Base-by-base conservation (phyloP, 2,888 invertebrate genomes). In the Lapara coniferarum region DNA sequence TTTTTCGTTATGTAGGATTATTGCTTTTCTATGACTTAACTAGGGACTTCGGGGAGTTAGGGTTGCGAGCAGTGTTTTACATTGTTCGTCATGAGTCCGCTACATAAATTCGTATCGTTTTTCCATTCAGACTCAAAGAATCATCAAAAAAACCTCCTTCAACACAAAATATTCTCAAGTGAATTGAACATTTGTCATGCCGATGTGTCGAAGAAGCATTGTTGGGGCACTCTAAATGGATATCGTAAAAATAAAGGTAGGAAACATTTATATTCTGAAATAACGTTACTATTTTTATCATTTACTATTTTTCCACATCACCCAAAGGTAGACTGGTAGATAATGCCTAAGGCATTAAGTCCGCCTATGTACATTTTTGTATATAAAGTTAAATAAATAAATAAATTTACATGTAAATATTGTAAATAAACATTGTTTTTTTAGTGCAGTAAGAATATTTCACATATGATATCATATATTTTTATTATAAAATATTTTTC, bases 31-130 rank as follows among this genome's bases (percentile, higher is more conserved):
- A 67, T 53, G 14, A 44, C 52, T 46, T 58, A 69, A 7, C 14
- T 53, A 53, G 52, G 44, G 53, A 16, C 1, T 68, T 68, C 14
- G 44, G 59, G 10, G 37, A 53, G 37, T 14, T 63, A 69, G 53
- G 55, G 63, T 37, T 30, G 19, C 52, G 16, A 16, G 37, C 44
- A 53, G 30, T 57, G 7, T 30, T 57, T 44, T 57, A 16, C 5
- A 49, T 57, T 56, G 69, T 72, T 57, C 70, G 86, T 78, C 77
- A 95, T 96, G 95, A 95, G 95, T 79, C 95, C 95, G 51, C 85
- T 96, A 58, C 94, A 95, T 77, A 95, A 94, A 83, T 91, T 95
- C 68, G 95, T 95, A 73, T 95, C 95, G 70, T 91, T 95, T 74
- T 95, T 96, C 82, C 95, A 95, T 85, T 85, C 90, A 67, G 95